Percentiles rank a stretch among this genome's conserved stretches.
Conservation (phyloP, 37 sponge, comb jelly and placozoan genomes). For the Beroe forskalii region DNA sequence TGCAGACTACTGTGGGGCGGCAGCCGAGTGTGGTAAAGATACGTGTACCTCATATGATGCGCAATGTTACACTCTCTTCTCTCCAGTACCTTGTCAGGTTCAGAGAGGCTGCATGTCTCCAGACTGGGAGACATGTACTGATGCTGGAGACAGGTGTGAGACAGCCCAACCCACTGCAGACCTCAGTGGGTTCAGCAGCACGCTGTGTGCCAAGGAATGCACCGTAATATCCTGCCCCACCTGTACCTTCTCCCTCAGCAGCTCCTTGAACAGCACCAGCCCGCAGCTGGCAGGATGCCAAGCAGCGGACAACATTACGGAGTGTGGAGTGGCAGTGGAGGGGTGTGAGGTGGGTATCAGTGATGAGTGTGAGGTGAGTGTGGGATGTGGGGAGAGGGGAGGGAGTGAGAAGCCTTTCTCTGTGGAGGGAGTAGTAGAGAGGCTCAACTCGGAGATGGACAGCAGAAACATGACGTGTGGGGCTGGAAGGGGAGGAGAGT, state of each 20-base stretch:
- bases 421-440: neutral
- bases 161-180: neutral
- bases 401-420: neutral
- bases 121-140: neutral
- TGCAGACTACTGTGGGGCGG: neutral
- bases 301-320: neutral
- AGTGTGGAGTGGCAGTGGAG: neutral
- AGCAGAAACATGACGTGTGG: neutral
- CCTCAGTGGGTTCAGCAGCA: neutral
- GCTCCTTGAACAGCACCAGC: neutral
- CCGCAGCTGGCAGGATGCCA: neutral
- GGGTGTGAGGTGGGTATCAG: neutral
- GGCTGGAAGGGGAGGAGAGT: no score
- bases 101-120: neutral
- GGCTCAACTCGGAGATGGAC: neutral
- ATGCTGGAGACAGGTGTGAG: neutral
- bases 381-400: neutral
- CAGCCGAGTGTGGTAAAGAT: neutral
- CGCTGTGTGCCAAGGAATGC: neutral
- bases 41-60: neutral
- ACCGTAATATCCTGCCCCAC: neutral
- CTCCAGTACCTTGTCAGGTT: neutral
- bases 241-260: neutral
- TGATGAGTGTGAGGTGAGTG: neutral
- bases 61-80: neutral